phyloP scores from a whole-genome alignment of 2,888 invertebrate genomes.

The Cephalotes varians region DNA sequence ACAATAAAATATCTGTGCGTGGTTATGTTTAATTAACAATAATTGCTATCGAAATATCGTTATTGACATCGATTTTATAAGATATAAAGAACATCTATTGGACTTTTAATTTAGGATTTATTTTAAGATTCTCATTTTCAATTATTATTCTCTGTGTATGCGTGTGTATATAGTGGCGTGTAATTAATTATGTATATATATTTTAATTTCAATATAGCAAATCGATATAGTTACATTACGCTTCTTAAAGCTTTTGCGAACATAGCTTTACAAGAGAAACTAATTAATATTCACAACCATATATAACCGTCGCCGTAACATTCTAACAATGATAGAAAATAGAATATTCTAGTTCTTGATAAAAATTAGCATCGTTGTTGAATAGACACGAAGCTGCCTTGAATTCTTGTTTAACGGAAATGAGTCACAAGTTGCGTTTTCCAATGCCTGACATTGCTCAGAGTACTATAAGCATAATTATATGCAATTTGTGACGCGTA shows the following conservation, averaged over 20 bases:
- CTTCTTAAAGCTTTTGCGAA: not conserved
- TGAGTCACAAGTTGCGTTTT: constrained; percentile 22
- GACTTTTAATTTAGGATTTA: not conserved
- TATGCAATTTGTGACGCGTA: constrained; percentile 21
- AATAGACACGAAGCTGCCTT: not conserved
- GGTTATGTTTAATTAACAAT: not conserved
- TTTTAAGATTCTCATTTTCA: not conserved
- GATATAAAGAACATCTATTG: not conserved
- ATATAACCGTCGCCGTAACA: not conserved
- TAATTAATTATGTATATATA: constrained; percentile 13
- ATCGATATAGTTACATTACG: not conserved
- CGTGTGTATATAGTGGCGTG: not conserved
- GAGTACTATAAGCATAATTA: constrained; percentile 3
- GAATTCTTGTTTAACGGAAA: constrained; percentile 11
- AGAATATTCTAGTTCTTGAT: not conserved
- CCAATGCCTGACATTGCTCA: constrained; percentile 14
- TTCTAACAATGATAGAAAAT: not conserved
- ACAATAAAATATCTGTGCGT: not conserved
- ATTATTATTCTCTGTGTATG: not conserved
- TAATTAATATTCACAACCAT: not conserved
- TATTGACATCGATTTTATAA: not conserved
- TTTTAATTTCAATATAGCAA: not conserved
- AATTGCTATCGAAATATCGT: not conserved
- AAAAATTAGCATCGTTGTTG: not conserved
- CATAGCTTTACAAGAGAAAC: not conserved